A percentile compares a stretch with the other conserved stretches of the same genome.
Evolutionary conservation across 2,113 vertebrate genomes (phyloP).

Genomic region (Calcarius ornatus): DNA sequence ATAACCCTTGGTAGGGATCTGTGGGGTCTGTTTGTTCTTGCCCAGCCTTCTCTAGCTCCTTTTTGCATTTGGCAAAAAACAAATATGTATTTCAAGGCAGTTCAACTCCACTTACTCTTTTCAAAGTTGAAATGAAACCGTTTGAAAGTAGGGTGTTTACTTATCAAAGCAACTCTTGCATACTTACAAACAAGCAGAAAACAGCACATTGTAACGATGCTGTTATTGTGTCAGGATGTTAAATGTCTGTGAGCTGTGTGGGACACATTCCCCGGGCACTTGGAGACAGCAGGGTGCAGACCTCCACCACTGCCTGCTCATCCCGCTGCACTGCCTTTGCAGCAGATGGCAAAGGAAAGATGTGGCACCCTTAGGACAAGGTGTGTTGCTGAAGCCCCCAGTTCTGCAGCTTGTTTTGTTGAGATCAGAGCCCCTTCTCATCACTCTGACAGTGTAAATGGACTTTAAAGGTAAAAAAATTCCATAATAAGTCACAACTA

Average conservation of each 20-base stretch:
- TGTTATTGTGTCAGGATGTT: background rate
- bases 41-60: background rate
- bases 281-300: background rate
- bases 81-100: background rate
- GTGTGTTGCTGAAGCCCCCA: background rate
- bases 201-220: background rate
- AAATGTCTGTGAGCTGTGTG: background rate
- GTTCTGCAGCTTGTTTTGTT: background rate
- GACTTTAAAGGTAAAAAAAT: background rate
- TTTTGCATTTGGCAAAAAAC: background rate
- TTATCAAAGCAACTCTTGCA: background rate
- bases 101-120: background rate
- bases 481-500: background rate
- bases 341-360: background rate
- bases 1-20: background rate
- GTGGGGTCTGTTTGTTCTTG: background rate
- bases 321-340: background rate
- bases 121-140: background rate
- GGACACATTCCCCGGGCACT: background rate
- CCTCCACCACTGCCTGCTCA: fast-evolving
- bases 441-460: background rate
- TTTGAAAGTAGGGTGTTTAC: background rate
- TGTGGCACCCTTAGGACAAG: background rate
- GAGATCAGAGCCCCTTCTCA: background rate
- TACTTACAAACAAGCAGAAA: background rate